Percentiles rank a stretch among this genome's conserved stretches.
These are phyloP conservation scores for Listronotus bonariensis DNA, from an alignment of 1,140 invertebrate genomes.

Conservation along the genomic window DNA sequence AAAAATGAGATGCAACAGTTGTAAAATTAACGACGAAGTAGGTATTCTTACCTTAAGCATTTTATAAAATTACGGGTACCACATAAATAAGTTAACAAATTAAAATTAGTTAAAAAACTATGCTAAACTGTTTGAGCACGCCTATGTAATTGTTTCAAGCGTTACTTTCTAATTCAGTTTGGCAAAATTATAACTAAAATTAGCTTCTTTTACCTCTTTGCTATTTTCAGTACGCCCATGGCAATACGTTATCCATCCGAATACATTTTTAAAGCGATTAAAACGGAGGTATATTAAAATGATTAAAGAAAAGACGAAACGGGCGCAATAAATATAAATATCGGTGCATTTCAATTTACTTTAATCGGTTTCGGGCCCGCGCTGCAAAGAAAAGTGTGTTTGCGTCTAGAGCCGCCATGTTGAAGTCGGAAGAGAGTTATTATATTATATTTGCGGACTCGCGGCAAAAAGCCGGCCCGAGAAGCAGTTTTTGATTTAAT, in stretches of 20 bases:
- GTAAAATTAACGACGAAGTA: too few relatives aligned
- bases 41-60: too few relatives aligned
- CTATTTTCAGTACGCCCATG: too few relatives aligned
- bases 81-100: too few relatives aligned
- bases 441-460: constrained; percentile 34
- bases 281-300: constrained; percentile 20
- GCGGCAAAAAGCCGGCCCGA: constrained; percentile 21
- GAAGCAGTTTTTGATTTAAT: constrained; percentile 44
- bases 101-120: too few relatives aligned
- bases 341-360: constrained; percentile 37
- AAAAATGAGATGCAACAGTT: too few relatives aligned
- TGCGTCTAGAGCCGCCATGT: constrained; percentile 15
- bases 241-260: constrained; percentile 1
- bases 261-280: constrained; percentile 21
- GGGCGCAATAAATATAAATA: constrained; percentile 35
- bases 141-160: too few relatives aligned
- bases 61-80: too few relatives aligned
- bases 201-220: too few relatives aligned
- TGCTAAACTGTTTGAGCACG: too few relatives aligned
- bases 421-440: constrained; percentile 25
- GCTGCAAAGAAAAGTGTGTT: constrained; percentile 32
- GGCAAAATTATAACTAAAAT: too few relatives aligned
- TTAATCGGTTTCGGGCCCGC: constrained; percentile 16
- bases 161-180: too few relatives aligned
- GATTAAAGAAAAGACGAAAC: constrained; percentile 29